Evolutionary conservation across 2,888 invertebrate species (phyloP).

Genomic region (Drosophila lacicola): DNA sequence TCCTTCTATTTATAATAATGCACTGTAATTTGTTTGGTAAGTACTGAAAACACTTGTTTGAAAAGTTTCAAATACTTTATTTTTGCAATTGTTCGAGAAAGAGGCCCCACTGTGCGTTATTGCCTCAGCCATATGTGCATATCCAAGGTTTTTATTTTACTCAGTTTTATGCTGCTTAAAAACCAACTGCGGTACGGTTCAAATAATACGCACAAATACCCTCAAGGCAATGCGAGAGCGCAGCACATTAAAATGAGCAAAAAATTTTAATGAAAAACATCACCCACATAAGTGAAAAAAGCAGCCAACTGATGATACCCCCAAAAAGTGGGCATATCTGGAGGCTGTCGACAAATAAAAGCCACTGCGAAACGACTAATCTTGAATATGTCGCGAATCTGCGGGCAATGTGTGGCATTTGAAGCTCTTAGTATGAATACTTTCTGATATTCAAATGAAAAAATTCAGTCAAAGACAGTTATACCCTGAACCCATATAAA

Average conservation of each 20-base stretch:
- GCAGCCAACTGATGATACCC: constrained; percentile 12
- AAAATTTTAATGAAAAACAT: constrained; percentile 61
- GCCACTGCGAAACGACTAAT: not conserved
- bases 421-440: not conserved
- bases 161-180: constrained; percentile 23
- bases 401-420: not conserved
- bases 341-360: not conserved
- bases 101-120: constrained; percentile 1
- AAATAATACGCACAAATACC: constrained; percentile 58
- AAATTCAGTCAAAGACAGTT: too few species aligned
- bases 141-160: constrained; percentile 24
- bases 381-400: not conserved
- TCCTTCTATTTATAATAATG: too few species aligned
- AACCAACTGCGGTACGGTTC: constrained; percentile 23
- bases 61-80: too few species aligned
- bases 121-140: constrained; percentile 24
- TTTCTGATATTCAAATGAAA: too few species aligned
- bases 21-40: too few species aligned
- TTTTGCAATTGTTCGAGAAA: not conserved
- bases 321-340: not conserved
- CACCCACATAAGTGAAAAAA: constrained; percentile 22
- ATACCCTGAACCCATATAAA: too few species aligned
- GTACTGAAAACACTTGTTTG: too few species aligned
- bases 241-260: constrained; percentile 63
- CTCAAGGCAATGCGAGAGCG: constrained; percentile 41